Percentiles rank a stretch among this genome's conserved stretches.
Conservation (phyloP, 2,888 invertebrate species). For the Cremastobaeus sp. region DNA sequence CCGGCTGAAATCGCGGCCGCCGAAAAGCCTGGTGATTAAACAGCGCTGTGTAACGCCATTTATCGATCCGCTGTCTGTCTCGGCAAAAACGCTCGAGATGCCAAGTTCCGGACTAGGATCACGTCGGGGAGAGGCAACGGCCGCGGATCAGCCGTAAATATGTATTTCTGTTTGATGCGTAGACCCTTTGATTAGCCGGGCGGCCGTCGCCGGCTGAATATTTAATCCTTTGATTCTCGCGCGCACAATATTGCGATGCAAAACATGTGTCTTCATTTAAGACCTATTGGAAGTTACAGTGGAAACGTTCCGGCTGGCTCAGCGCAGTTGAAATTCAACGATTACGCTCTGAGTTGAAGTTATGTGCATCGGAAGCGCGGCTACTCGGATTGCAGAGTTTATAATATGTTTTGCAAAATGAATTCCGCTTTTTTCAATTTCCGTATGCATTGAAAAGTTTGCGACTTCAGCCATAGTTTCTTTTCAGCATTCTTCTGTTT, state of each 20-base stretch:
- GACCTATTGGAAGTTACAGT: conserved; percentile 37
- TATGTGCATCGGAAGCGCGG: conserved; percentile 25
- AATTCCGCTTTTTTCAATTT: conserved; percentile 15
- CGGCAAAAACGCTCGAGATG: conserved; percentile 3
- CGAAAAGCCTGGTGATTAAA: conserved; percentile 6
- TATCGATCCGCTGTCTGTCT: not conserved
- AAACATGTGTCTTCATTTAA: conserved; percentile 39
- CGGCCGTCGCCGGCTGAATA: conserved; percentile 21
- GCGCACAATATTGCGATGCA: conserved; percentile 31
- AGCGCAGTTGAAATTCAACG: conserved; percentile 37
- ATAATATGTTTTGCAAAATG: conserved; percentile 30
- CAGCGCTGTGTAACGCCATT: not conserved
- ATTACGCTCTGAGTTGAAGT: conserved; percentile 37
- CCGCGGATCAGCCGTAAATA: conserved; percentile 46
- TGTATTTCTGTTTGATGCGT: conserved; percentile 41
- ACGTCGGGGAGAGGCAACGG: conserved; percentile 35
- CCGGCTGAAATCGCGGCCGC: not conserved
- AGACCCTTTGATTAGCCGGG: no score
- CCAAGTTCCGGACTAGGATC: conserved; percentile 21
- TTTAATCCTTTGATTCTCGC: conserved; percentile 46
- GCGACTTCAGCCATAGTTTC: no score
- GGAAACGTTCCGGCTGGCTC: conserved; percentile 24
- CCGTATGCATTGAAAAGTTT: conserved; percentile 34
- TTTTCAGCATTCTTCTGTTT: no score
- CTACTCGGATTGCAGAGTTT: conserved; percentile 26